A percentile compares a stretch with the other conserved stretches of the same genome.
phyloP scores from a whole-genome alignment of 2,113 vertebrate genomes.

The Bos indicus region DNA sequence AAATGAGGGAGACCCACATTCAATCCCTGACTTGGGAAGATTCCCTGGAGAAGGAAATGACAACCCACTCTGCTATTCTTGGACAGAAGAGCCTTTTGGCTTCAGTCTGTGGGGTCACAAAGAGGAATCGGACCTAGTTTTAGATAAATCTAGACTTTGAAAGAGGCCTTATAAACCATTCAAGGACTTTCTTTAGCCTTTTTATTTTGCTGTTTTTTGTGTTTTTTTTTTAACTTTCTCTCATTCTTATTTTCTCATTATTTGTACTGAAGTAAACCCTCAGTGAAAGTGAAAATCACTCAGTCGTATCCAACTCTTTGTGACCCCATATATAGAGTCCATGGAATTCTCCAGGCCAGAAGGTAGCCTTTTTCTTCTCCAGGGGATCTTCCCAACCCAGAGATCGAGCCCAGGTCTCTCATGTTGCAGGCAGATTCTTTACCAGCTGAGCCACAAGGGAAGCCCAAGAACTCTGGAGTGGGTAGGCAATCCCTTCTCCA shows the following conservation, averaged over 20 bases:
- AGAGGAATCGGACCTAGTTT: background rate
- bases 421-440: background rate
- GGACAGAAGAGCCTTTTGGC: background rate
- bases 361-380: background rate
- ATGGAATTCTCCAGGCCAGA: background rate
- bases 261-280: background rate
- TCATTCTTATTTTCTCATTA: background rate
- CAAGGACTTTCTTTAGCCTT: background rate
- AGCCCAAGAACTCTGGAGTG: background rate
- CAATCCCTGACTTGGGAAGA: background rate
- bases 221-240: background rate
- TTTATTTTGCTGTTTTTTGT: background rate
- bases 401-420: background rate
- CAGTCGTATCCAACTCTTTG: background rate
- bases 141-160: constrained; percentile 23
- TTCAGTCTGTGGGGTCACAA: background rate
- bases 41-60: background rate
- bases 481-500: background rate
- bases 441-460: background rate
- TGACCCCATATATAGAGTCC: background rate
- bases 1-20: background rate
- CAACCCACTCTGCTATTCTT: background rate
- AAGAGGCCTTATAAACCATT: background rate
- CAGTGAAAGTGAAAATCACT: background rate
- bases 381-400: background rate